Evolutionary conservation across 1,140 invertebrate species (phyloP), one percentile per base, ranked within the genome.

Genomic region (Tenebrio molitor): DNA sequence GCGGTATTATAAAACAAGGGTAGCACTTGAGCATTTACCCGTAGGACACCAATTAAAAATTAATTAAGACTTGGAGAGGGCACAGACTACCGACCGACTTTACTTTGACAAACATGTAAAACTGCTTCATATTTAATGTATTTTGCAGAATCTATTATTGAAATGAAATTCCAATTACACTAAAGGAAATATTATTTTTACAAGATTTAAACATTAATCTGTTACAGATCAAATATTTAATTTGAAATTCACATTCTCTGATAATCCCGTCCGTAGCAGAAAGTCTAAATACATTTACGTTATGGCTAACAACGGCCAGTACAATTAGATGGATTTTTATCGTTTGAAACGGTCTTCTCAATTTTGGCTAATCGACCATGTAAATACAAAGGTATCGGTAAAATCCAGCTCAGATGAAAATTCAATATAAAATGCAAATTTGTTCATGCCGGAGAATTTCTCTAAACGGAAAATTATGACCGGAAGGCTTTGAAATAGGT

Each of bases 371-470:
- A 66, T 66, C 64, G 42, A 66, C 64, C 36, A 42, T 66, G 23
- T 66, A 66, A 66, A 66, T 42, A 66, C 25, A 66, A 66, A 66
- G 64, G 42, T 41, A 41, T 25, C 25, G 42, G 64, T 15, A 66
- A 66, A 66, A 66, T 41, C 66, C 41, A 39, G 41, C 42, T 33
- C 41, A 39, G 65, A 34, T 69, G 42, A 69, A 69, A 50, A 69
- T 69, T 69, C 66, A 69, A 69, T 69, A 69, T 69, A 69, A 69
- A 53, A 69, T 69, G 66, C 42, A 69, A 69, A 69, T 69, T 69
- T 69, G 46, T 39, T 53, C 21, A 53, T 50, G 66, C 66, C 39
- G 10, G 66, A 69, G 66, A 69, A 69, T 69, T 50, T 46, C 39
- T 46, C 42, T 50, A 69, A 69, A 69, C 42, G 39, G 33, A 36